phyloP scores from a whole-genome alignment of 2,113 vertebrate species.

The Oncorhynchus mykiss region DNA sequence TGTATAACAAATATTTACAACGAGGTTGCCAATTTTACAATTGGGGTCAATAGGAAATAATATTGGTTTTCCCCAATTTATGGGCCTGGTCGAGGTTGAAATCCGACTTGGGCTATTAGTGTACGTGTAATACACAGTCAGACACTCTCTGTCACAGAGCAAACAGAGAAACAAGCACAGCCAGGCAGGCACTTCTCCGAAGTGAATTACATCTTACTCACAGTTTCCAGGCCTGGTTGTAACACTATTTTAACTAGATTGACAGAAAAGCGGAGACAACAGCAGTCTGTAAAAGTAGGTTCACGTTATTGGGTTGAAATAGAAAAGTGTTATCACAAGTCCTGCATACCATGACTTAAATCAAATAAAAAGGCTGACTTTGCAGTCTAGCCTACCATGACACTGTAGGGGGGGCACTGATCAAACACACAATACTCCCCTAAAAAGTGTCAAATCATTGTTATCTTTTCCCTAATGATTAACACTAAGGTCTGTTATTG shows the following conservation, averaged over 20 bases:
- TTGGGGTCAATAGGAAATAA: no score
- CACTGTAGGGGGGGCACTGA: not conserved
- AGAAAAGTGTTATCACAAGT: not conserved
- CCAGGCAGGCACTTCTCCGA: conserved; percentile 23
- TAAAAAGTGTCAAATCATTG: conserved; percentile 46
- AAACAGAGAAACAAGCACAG: conserved; percentile 44
- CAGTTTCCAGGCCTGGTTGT: not conserved
- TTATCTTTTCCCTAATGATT: conserved; percentile 35
- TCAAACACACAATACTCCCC: conserved; percentile 9
- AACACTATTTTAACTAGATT: no score
- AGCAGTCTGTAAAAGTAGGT: not conserved
- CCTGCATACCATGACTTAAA: conserved; percentile 1
- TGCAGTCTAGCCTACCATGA: not conserved
- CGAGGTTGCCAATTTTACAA: no score
- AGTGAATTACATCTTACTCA: not conserved
- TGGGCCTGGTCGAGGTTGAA: no score
- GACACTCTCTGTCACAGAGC: not conserved
- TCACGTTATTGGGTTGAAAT: conserved; percentile 11
- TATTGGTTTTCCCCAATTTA: no score
- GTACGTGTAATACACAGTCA: no score
- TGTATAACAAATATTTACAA: no score
- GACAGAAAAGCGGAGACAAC: not conserved
- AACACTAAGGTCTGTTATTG: conserved; percentile 54
- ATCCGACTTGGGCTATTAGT: not conserved
- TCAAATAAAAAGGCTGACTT: conserved; percentile 26